Conservation (phyloP, 1,140 invertebrate genomes). For the Megalopta genalis region DNA sequence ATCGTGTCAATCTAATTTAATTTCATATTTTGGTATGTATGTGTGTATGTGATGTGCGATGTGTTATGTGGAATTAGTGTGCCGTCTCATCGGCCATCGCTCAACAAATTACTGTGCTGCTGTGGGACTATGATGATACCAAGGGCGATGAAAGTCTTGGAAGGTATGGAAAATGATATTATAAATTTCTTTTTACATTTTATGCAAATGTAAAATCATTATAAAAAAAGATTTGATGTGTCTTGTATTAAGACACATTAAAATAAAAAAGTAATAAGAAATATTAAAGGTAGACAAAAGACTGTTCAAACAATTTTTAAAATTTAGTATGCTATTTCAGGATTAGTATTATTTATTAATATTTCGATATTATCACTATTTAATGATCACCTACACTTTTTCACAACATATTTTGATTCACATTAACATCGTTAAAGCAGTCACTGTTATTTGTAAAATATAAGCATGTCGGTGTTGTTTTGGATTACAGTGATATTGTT, state of each 20-base stretch:
- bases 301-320: not conserved
- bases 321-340: not conserved
- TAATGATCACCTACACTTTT: conserved; percentile 17
- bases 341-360: no score
- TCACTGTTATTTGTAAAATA: conserved; percentile 5
- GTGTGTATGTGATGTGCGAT: conserved; percentile 77
- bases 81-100: conserved; percentile 83
- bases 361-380: not conserved
- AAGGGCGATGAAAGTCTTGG: conserved; percentile 91
- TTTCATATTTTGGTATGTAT: conserved; percentile 68
- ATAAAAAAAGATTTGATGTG: not conserved
- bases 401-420: not conserved
- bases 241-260: not conserved
- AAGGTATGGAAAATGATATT: conserved; percentile 82
- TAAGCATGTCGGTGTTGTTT: conserved; percentile 42
- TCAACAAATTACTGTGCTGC: conserved; percentile 87
- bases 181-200: conserved; percentile 25
- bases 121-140: conserved; percentile 92
- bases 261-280: conserved; percentile 1
- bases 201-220: conserved; percentile 15
- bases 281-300: not conserved
- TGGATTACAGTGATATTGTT: not conserved
- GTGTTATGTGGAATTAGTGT: conserved; percentile 80
- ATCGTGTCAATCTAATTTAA: conserved; percentile 49
- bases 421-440: not conserved